phyloP scores from a whole-genome alignment of 2,113 vertebrate species.

The Corvus hawaiiensis region DNA sequence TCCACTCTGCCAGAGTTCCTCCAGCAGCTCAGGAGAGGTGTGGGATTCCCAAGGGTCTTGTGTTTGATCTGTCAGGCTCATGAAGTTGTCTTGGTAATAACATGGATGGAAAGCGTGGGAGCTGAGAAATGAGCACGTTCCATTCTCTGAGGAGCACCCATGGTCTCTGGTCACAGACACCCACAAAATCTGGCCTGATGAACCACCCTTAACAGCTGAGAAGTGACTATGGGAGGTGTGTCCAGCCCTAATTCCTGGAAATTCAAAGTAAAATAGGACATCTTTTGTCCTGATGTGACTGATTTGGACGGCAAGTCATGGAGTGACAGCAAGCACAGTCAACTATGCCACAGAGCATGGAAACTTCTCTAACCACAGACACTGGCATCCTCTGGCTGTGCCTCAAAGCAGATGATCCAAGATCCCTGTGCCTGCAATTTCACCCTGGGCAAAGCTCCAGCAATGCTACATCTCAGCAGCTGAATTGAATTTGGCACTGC shows the following conservation, averaged over 20 bases:
- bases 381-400: neutral
- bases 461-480: neutral
- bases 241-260: neutral
- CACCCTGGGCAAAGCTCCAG: neutral
- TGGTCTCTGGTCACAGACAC: neutral
- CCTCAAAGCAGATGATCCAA: neutral
- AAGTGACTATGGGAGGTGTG: neutral
- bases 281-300: neutral
- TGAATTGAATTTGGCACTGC: neutral
- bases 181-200: neutral
- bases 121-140: neutral
- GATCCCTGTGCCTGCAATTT: neutral
- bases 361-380: neutral
- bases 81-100: neutral
- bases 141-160: neutral
- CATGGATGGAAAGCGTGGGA: neutral
- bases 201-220: neutral
- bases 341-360: neutral
- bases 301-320: neutral
- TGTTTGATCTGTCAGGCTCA: neutral
- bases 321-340: neutral
- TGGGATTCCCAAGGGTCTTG: neutral
- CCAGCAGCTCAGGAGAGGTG: accelerated
- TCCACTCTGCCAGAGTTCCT: neutral
- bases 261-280: neutral